Conservation (phyloP, 2,888 invertebrate species). For the Eupeodes latifasciatus region DNA sequence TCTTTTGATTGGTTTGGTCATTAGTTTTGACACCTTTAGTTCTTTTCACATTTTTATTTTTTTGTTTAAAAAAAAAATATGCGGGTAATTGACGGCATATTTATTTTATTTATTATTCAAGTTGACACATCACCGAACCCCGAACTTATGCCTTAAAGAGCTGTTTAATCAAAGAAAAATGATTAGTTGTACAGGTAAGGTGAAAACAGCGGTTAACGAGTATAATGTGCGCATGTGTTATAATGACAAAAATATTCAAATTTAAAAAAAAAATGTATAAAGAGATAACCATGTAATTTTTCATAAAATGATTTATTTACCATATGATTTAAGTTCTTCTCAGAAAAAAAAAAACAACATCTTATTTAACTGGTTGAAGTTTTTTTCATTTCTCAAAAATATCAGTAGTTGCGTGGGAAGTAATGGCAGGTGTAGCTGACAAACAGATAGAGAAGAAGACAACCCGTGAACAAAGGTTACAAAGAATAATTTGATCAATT, state of each 20-base stretch:
- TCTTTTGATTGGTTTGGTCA: slow-evolving; percentile 55
- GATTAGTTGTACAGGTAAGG: slow-evolving; percentile 54
- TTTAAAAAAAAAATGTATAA: neutral
- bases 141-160: no score
- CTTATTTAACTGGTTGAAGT: neutral
- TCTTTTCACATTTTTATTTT: slow-evolving; percentile 24
- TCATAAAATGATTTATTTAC: neutral
- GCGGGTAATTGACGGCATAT: slow-evolving; percentile 45
- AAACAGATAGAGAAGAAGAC: no score
- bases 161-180: slow-evolving; percentile 4
- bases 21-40: slow-evolving; percentile 51
- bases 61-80: slow-evolving; percentile 17
- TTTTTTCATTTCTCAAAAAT: no score
- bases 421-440: no score
- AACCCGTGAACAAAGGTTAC: no score
- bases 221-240: neutral
- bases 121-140: slow-evolving; percentile 35
- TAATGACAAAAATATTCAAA: slow-evolving; percentile 38
- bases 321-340: neutral
- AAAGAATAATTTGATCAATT: no score
- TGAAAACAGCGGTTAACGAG: slow-evolving; percentile 18
- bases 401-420: no score
- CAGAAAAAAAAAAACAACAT: neutral
- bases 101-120: slow-evolving; percentile 52
- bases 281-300: neutral